phyloP scores from a whole-genome alignment of 1,140 invertebrate species.

The Drusus annulatus region DNA sequence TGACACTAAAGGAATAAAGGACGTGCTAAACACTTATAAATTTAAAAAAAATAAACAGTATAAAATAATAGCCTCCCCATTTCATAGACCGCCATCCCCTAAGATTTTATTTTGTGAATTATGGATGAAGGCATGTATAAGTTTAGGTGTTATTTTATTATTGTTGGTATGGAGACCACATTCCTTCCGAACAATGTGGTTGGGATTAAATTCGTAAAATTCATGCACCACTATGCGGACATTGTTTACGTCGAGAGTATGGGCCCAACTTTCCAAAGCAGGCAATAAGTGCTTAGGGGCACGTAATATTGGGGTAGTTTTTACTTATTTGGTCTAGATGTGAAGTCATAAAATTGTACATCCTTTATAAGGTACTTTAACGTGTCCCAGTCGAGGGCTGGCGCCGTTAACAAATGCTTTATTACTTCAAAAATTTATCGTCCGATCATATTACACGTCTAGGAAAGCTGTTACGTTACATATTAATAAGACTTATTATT shows the following conservation, averaged over 20 bases:
- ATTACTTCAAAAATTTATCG: conserved; percentile 39
- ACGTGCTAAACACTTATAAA: no score
- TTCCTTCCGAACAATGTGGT: conserved; percentile 8
- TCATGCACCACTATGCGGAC: background rate
- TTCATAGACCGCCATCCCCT: no score
- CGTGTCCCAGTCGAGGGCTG: conserved; percentile 5
- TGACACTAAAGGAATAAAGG: no score
- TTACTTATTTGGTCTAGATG: conserved; percentile 34
- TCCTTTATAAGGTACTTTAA: conserved; percentile 29
- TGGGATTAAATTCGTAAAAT: conserved; percentile 18
- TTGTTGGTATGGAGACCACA: background rate
- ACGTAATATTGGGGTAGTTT: conserved; percentile 38
- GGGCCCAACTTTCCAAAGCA: background rate
- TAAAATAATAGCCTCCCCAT: no score
- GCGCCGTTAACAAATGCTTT: conserved; percentile 24
- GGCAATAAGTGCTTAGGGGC: conserved; percentile 27
- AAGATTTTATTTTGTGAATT: no score
- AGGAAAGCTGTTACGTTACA: conserved; percentile 23
- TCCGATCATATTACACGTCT: conserved; percentile 21
- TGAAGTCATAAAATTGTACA: conserved; percentile 31
- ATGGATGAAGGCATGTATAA: no score
- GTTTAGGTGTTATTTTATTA: background rate
- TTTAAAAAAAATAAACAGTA: no score
- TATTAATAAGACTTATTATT: conserved; percentile 30
- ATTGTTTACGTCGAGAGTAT: background rate